These are phyloP conservation scores for Corythoichthys intestinalis DNA, from an alignment of 2,113 vertebrate genomes.

Conservation along the genomic window DNA sequence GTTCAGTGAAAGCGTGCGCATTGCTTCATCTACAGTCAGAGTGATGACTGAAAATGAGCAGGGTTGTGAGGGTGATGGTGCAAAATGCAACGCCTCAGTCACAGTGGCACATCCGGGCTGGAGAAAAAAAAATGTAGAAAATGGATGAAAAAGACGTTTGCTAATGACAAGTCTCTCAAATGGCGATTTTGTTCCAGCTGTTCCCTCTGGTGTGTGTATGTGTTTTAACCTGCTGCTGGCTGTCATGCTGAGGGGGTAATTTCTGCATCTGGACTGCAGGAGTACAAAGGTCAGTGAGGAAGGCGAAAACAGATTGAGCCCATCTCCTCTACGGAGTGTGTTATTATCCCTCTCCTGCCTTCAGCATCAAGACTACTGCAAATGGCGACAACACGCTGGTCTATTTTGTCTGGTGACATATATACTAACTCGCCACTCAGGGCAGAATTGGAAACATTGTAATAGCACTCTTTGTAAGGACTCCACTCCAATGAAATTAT, in stretches of 20 bases:
- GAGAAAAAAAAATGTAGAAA: slow-evolving; percentile 1
- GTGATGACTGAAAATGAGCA: slow-evolving; percentile 19
- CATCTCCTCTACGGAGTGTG: slow-evolving; percentile 35
- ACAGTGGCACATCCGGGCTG: not conserved
- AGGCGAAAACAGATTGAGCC: slow-evolving; percentile 54
- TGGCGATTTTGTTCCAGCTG: slow-evolving; percentile 63
- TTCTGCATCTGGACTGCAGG: slow-evolving; percentile 59
- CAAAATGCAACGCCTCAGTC: slow-evolving; percentile 10
- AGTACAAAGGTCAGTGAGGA: slow-evolving; percentile 53
- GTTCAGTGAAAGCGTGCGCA: slow-evolving; percentile 41
- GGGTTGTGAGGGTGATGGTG: slow-evolving; percentile 19
- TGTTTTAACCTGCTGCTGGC: slow-evolving; percentile 50
- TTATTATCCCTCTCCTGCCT: slow-evolving; percentile 49
- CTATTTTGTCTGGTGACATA: slow-evolving; percentile 59
- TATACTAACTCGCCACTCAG: slow-evolving; percentile 54
- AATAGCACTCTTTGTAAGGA: slow-evolving; percentile 63
- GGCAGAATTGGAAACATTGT: slow-evolving; percentile 59
- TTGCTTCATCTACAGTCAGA: slow-evolving; percentile 51
- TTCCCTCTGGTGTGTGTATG: slow-evolving; percentile 41
- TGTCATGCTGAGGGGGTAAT: slow-evolving; percentile 63
- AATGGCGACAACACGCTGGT: slow-evolving; percentile 42
- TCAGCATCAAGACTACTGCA: slow-evolving; percentile 50
- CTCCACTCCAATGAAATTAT: slow-evolving; percentile 62
- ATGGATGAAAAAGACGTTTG: slow-evolving; percentile 3
- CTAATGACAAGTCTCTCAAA: slow-evolving; percentile 12